Percentiles rank a stretch among this genome's conserved stretches.
Conservation (phyloP, 2,113 vertebrate species). For the Morone chrysops region DNA sequence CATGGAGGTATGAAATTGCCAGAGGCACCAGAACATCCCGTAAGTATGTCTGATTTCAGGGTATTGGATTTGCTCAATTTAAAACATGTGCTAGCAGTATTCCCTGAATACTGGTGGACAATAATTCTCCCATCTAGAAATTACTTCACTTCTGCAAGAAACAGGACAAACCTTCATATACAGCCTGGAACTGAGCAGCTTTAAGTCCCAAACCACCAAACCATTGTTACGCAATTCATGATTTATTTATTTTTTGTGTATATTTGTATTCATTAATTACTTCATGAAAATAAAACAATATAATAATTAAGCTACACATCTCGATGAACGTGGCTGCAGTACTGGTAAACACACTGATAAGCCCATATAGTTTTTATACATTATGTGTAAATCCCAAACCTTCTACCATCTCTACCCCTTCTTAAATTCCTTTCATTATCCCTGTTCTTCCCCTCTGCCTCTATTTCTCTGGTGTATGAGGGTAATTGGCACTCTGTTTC, state of each 20-base stretch:
- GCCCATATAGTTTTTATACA: conserved; percentile 15
- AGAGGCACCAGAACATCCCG: conserved; percentile 35
- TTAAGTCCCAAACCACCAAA: conserved; percentile 35
- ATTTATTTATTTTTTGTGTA: conserved; percentile 20
- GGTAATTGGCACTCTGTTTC: conserved; percentile 82
- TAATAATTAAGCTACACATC: neutral
- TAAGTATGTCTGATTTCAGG: conserved; percentile 44
- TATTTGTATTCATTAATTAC: conserved; percentile 1
- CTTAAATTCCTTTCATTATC: conserved; percentile 48
- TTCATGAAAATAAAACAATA: too few relatives aligned
- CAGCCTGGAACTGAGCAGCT: conserved; percentile 17
- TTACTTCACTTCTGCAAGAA: conserved; percentile 13
- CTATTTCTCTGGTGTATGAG: conserved; percentile 60
- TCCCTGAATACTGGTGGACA: conserved; percentile 42
- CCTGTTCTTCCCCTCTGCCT: conserved; percentile 45
- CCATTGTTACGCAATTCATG: neutral
- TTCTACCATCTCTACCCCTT: conserved; percentile 9
- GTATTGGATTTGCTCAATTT: conserved; percentile 49
- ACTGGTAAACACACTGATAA: conserved; percentile 26
- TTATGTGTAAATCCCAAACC: conserved; percentile 36
- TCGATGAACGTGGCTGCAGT: conserved; percentile 4
- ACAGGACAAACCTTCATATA: conserved; percentile 5
- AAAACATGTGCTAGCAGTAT: conserved; percentile 45
- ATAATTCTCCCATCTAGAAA: conserved; percentile 25
- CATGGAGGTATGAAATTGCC: conserved; percentile 22